Evolutionary conservation across 1,140 invertebrate species (phyloP).

Genomic region (Tetragnatha versicolor): DNA sequence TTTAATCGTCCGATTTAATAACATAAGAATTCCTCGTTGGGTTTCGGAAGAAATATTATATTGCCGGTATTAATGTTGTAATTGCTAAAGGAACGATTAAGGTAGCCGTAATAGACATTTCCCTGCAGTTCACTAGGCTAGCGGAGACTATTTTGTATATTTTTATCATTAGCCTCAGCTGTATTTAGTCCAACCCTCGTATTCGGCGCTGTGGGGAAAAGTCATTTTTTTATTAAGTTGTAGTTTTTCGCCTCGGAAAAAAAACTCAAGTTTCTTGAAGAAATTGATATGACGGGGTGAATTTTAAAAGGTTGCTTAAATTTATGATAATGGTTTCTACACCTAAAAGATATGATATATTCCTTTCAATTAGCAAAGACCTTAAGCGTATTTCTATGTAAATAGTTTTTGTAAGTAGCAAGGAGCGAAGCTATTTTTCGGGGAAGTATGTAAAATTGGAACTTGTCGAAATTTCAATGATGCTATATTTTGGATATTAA

Average conservation of each 20-base stretch:
- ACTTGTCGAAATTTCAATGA: constrained; percentile 5
- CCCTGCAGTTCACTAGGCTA: constrained; percentile 35
- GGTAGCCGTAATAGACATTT: constrained; percentile 48
- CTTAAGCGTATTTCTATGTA: constrained; percentile 52
- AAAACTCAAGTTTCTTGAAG: constrained; percentile 12
- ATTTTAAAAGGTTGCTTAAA: constrained; percentile 56
- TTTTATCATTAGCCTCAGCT: constrained; percentile 55
- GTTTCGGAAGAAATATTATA: constrained; percentile 30
- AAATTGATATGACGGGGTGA: constrained; percentile 54
- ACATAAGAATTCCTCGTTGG: constrained; percentile 40
- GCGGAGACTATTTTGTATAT: constrained; percentile 50
- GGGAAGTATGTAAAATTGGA: constrained; percentile 12
- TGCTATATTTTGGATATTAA: too few relatives aligned
- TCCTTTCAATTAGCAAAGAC: constrained; percentile 53
- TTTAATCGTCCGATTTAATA: constrained; percentile 53
- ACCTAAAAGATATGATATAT: constrained; percentile 55
- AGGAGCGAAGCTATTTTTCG: constrained; percentile 5
- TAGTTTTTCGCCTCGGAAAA: constrained; percentile 7
- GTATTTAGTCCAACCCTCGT: constrained; percentile 39
- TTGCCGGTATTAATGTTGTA: constrained; percentile 52
- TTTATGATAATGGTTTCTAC: constrained; percentile 56
- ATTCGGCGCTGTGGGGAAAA: not conserved
- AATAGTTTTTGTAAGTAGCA: constrained; percentile 38
- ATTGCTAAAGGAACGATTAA: constrained; percentile 49
- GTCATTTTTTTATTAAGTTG: constrained; percentile 32